phyloP scores from a whole-genome alignment of 1,140 invertebrate genomes.

The Hydropsyche tenuis region DNA sequence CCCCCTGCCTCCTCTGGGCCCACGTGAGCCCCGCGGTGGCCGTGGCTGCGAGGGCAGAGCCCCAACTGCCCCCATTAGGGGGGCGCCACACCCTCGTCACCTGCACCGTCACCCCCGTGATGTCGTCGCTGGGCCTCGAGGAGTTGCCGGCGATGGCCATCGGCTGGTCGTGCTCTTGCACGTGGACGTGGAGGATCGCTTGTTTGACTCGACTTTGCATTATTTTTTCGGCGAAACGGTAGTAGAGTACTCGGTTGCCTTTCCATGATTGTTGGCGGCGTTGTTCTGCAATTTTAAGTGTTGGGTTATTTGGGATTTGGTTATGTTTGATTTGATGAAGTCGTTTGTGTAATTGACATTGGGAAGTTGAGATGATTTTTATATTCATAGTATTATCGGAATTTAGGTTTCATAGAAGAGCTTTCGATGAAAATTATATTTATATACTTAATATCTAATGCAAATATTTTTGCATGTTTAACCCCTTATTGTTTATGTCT shows the following conservation, averaged over 20 bases:
- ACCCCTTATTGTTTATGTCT: too few relatives aligned
- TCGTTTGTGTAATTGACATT: too few relatives aligned
- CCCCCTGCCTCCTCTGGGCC: conserved; percentile 59
- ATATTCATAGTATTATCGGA: too few relatives aligned
- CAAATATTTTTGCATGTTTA: too few relatives aligned
- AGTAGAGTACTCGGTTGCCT: conserved; percentile 62
- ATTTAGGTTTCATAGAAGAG: too few relatives aligned
- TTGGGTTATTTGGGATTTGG: background rate
- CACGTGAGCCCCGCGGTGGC: conserved; percentile 6
- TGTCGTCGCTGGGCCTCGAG: conserved; percentile 23
- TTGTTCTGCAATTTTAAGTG: background rate
- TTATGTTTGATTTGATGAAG: too few relatives aligned
- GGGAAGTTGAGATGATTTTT: too few relatives aligned
- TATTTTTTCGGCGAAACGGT: conserved; percentile 65
- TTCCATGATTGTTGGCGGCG: conserved; percentile 60
- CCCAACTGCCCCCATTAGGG: background rate
- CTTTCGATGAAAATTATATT: too few relatives aligned
- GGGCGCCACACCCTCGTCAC: conserved; percentile 55
- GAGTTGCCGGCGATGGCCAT: background rate
- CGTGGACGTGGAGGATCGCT: conserved; percentile 64
- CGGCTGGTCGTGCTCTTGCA: conserved; percentile 54
- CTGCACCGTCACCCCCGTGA: conserved; percentile 54
- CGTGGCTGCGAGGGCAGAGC: background rate
- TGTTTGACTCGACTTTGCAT: conserved; percentile 62
- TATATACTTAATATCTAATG: too few relatives aligned